Evolutionary conservation across 2,888 invertebrate genomes (phyloP).

Genomic region (Limnephilus lunatus): DNA sequence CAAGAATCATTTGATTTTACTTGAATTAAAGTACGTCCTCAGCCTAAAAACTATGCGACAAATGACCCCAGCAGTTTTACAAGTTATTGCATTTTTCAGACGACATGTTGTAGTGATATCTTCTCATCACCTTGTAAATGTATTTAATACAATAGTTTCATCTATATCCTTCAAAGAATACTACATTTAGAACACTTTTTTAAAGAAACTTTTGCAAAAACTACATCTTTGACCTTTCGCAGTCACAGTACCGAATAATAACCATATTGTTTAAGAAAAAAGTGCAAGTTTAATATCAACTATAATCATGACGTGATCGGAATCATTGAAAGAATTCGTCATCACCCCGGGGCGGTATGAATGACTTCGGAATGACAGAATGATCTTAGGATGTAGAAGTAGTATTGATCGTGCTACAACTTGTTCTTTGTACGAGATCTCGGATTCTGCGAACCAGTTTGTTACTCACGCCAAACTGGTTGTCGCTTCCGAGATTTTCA

Average conservation of each 20-base stretch:
- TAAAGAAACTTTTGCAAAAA: neutral
- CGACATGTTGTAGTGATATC: neutral
- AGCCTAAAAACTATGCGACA: neutral
- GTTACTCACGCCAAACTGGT: constrained; percentile 4
- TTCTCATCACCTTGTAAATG: neutral
- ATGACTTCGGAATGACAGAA: neutral
- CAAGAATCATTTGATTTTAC: neutral
- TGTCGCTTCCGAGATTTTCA: constrained; percentile 31
- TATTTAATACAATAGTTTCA: neutral
- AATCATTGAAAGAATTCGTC: neutral
- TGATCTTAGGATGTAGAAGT: neutral
- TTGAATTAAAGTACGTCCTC: neutral
- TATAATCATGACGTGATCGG: neutral
- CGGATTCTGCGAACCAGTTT: neutral
- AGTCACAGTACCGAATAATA: neutral
- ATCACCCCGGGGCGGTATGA: constrained; percentile 1
- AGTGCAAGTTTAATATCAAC: neutral
- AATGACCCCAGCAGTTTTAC: neutral
- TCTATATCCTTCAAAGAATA: neutral
- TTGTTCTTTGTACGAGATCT: constrained; percentile 8
- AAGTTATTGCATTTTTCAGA: neutral
- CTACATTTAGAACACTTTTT: neutral
- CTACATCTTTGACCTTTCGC: neutral
- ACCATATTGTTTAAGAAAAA: neutral
- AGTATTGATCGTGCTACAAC: neutral